Percentiles rank a stretch among this genome's conserved stretches.
Conservation (phyloP, 2,113 vertebrate genomes). For the Channa maculata region DNA sequence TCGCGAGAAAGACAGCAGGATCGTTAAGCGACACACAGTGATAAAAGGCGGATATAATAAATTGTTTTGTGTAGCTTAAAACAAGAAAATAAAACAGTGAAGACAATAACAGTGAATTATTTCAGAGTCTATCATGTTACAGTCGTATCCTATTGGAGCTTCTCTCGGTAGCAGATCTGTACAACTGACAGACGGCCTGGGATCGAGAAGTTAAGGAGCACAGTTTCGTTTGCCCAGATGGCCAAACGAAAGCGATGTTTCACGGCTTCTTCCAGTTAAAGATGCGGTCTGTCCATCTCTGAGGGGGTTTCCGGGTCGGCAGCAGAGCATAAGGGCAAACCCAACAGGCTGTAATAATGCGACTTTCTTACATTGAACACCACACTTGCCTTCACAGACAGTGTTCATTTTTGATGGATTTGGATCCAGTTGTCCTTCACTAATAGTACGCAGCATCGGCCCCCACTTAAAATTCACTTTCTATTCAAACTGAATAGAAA, state of each 20-base stretch:
- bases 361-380: constrained; percentile 9
- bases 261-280: constrained; percentile 61
- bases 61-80: constrained; percentile 12
- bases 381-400: background rate
- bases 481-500: too few relatives aligned
- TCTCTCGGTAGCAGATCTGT: constrained; percentile 60
- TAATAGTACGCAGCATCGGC: background rate
- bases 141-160: constrained; percentile 25
- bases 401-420: background rate
- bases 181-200: constrained; percentile 68
- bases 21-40: background rate
- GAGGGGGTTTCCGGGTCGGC: constrained; percentile 43
- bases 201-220: constrained; percentile 65
- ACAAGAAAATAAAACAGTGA: constrained; percentile 20
- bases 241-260: constrained; percentile 65
- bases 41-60: constrained; percentile 18
- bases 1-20: background rate
- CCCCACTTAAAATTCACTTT: background rate
- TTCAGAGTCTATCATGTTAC: constrained; percentile 45
- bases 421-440: background rate
- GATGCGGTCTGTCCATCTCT: constrained; percentile 54
- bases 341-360: constrained; percentile 21
- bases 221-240: constrained; percentile 65
- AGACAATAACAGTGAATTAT: constrained; percentile 16
- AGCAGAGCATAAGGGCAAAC: constrained; percentile 26